phyloP scores from a whole-genome alignment of 2,888 invertebrate species.

The Drosophila paucipuncta region DNA sequence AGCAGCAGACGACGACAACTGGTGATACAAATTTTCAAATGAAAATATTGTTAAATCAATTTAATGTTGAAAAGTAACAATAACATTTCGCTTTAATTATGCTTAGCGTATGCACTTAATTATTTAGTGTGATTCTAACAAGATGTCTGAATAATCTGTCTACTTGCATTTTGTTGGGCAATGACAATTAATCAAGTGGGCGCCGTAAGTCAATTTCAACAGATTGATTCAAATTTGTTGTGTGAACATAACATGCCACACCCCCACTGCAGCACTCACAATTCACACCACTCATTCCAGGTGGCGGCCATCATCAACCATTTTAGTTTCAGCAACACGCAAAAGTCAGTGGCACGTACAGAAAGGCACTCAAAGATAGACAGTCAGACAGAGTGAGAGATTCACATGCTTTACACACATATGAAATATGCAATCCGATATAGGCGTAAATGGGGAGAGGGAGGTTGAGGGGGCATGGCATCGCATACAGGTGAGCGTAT shows the following conservation, averaged over 20 bases:
- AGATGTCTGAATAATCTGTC: constrained; percentile 6
- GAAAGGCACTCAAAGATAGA: constrained; percentile 47
- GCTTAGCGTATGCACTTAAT: background rate
- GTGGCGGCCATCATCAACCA: constrained; percentile 39
- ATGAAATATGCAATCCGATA: constrained; percentile 16
- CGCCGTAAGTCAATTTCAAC: constrained; percentile 79
- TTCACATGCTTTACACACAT: constrained; percentile 2
- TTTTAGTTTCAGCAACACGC: constrained; percentile 73
- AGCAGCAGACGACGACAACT: constrained; percentile 36
- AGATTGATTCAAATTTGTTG: constrained; percentile 81
- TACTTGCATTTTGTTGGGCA: constrained; percentile 35
- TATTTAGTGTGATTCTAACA: background rate
- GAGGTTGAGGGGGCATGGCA: background rate
- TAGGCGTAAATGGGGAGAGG: background rate
- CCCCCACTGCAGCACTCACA: background rate
- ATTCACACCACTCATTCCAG: background rate
- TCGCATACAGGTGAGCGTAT: constrained; percentile 33
- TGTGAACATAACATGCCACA: constrained; percentile 58
- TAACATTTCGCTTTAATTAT: background rate
- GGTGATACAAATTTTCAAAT: constrained; percentile 26
- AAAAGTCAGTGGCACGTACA: constrained; percentile 71
- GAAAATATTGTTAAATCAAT: background rate
- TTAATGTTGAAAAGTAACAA: no score
- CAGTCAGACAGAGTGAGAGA: constrained; percentile 10
- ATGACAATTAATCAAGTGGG: constrained; percentile 74